Base-by-base conservation (phyloP, 2,888 invertebrate genomes). In the Caenorhabditis sp. region DNA sequence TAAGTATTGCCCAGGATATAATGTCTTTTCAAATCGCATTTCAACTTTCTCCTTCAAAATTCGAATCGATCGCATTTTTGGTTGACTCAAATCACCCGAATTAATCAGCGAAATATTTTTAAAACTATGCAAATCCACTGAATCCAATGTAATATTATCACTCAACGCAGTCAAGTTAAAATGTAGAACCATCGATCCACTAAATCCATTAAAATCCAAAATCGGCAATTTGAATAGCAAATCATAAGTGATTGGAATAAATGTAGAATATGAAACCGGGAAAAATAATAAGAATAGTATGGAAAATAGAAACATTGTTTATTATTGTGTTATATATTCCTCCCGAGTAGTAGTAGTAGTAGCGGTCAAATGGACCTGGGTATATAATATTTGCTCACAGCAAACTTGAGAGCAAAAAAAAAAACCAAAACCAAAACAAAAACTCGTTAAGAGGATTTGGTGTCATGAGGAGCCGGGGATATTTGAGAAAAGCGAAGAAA, bases 31-130 rank as follows among this genome's bases (percentile, higher is more conserved):
- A 27, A 71, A 77, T 21, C 63, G 65, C 53, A 80, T 69, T 53
- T 80, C 77, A 23, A 80, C 77, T 1, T 54, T 60, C 26, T 76
- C 74, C 10, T 56, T 67, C 43, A 65, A 58, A 57, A 82, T 82
- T 21, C 70, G 31, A 5, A 76, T 76, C 14, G 77, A 71, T 43
- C 70, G 70, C 65, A 80, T 60, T n/a, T 36, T 43, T 10, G 73
- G 67, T 25, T 82, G 78, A 21, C 56, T 58, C 10, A 66, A 31
- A 59, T 73, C 74, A 3, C 36, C 59, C 10, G 77, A 69, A 21
- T 66, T 62, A 12, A 80, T 66, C 25, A 82, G 62, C 17, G 76
- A 71, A 25, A 82, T 75, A 63, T 82, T 82, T 10, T 73, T 72
- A 65, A 80, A 82, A 8, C 67, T 62, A 50, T 76, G 72, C 21